These are phyloP conservation scores for Autographa pulchrina DNA, from an alignment of 2,888 invertebrate genomes.

Conservation along the genomic window DNA sequence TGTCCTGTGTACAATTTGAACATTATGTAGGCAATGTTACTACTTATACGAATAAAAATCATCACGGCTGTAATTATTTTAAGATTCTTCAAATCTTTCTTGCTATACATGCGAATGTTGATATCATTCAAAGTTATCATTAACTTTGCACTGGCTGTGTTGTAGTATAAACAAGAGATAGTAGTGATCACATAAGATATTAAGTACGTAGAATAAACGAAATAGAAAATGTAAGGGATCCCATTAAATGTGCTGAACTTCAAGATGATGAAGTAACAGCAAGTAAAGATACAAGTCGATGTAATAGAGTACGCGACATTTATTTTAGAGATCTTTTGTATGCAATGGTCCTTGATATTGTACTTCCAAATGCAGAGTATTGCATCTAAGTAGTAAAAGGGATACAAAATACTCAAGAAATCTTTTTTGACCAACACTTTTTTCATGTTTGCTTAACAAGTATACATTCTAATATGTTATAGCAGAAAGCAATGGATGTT, in stretches of 20 bases:
- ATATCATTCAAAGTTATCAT: neutral
- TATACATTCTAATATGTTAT: too few species aligned
- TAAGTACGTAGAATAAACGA: neutral
- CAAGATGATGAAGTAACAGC: slow-evolving; percentile 16
- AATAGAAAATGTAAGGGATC: neutral
- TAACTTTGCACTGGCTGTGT: neutral
- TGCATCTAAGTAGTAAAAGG: slow-evolving; percentile 30
- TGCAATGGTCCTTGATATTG: slow-evolving; percentile 23
- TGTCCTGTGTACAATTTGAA: neutral
- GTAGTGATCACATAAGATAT: neutral
- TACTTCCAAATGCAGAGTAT: slow-evolving; percentile 33
- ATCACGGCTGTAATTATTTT: neutral
- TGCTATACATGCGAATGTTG: neutral
- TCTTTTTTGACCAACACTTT: slow-evolving; percentile 8
- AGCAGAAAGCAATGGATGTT: too few species aligned
- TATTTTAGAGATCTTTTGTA: slow-evolving; percentile 26
- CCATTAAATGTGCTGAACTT: slow-evolving; percentile 13
- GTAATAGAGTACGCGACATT: slow-evolving; percentile 19
- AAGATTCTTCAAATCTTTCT: neutral
- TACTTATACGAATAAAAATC: neutral
- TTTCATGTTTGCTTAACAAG: too few species aligned
- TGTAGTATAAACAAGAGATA: neutral
- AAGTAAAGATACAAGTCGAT: slow-evolving; percentile 9
- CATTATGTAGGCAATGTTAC: neutral
- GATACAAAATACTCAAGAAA: slow-evolving; percentile 34